phyloP scores from a whole-genome alignment of 2,113 vertebrate genomes.

The Athene noctua region DNA sequence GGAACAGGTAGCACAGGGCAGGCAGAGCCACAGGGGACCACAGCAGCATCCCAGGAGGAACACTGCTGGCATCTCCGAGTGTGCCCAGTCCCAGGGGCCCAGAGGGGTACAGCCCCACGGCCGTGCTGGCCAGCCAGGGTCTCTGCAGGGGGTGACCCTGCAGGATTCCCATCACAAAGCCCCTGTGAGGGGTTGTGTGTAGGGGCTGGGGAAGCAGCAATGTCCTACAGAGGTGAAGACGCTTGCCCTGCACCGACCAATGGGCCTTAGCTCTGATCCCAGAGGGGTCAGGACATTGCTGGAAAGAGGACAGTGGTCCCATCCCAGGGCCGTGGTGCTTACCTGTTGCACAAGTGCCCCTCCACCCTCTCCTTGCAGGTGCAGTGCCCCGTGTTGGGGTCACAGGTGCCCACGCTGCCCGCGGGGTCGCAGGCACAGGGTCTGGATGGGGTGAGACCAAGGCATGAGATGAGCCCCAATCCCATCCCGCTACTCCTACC shows the following conservation, averaged over 20 bases:
- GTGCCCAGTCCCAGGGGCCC: neutral
- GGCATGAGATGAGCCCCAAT: accelerated
- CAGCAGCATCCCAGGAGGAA: no score
- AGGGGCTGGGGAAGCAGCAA: neutral
- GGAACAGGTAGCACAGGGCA: neutral
- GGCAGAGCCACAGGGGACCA: neutral
- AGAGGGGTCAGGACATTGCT: no score
- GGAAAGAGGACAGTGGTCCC: neutral
- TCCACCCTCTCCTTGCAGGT: conserved; percentile 86
- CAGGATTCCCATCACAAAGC: neutral
- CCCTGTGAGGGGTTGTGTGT: no score
- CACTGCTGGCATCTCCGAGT: neutral
- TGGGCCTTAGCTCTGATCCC: neutral
- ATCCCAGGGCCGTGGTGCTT: accelerated
- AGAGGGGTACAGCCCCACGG: neutral
- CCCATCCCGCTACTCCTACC: neutral
- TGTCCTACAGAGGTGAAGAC: accelerated
- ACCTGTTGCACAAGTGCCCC: conserved; percentile 87
- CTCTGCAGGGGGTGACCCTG: neutral
- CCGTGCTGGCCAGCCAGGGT: neutral
- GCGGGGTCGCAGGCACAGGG: conserved; percentile 79
- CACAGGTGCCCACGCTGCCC: conserved; percentile 81
- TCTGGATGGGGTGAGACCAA: conserved; percentile 51
- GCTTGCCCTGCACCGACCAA: neutral
- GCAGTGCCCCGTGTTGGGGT: conserved; percentile 82